Percentiles rank a stretch among this genome's conserved stretches.
phyloP scores from a whole-genome alignment of 2,888 invertebrate genomes.

The Bedellia somnulentella region DNA sequence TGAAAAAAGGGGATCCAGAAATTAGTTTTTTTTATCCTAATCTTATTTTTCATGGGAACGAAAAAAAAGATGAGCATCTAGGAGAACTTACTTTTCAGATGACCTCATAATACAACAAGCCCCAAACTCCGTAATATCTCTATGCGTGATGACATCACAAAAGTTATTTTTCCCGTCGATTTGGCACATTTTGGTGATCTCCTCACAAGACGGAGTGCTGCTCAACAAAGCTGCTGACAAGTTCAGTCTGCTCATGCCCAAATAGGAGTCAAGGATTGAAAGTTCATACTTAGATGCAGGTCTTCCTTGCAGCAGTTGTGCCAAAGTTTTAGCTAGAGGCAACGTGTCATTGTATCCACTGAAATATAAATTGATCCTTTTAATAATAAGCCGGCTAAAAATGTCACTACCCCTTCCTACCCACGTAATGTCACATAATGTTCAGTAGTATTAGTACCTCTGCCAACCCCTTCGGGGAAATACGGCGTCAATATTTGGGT shows the following conservation, averaged over 20 bases:
- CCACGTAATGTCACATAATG: no score
- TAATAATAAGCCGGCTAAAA: no score
- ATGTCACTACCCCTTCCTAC: no score
- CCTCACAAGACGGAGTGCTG: conserved; percentile 20
- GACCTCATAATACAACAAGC: conserved; percentile 24
- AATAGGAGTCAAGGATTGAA: conserved; percentile 18
- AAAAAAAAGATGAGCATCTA: no score
- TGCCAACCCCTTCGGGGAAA: no score
- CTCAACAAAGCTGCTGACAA: conserved; percentile 20
- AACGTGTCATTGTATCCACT: conserved; percentile 14
- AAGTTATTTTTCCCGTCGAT: conserved; percentile 8
- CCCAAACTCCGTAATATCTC: conserved; percentile 25
- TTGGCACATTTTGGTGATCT: conserved; percentile 3
- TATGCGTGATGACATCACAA: conserved; percentile 24
- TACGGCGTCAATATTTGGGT: no score
- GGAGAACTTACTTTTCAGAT: no score
- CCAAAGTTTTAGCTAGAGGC: conserved; percentile 1
- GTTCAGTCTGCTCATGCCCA: conserved; percentile 18
- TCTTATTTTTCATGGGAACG: no score
- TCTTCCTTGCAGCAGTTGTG: conserved; percentile 19
- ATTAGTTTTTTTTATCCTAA: no score
- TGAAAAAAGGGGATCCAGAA: no score
- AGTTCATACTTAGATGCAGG: conserved; percentile 15
- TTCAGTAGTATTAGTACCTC: no score
- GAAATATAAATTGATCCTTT: background rate